Base-by-base conservation (phyloP, 2,888 invertebrate species). In the Stenodera caucasica region DNA sequence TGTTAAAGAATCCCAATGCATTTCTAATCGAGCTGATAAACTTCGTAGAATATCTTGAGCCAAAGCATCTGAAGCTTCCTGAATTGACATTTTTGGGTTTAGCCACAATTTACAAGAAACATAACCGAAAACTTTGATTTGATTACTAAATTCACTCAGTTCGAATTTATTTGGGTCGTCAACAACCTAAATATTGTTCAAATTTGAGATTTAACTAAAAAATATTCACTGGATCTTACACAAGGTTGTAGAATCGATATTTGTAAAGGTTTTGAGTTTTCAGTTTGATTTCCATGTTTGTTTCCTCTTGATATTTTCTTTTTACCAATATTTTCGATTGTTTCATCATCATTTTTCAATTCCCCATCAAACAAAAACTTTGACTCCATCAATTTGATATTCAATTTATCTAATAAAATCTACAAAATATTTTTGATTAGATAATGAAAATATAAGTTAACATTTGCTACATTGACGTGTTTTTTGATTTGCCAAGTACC, bases 1-100 rank as follows among this genome's bases (percentile, higher is more conserved):
- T 69, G 94, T 91, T 56, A 96, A 82, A 58, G 95, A 95, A 80
- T 96, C 96, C 84, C 94, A 95, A 76, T 96, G 93, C 85, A 96
- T 91, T 72, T 94, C 94, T 75, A 96, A 87, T 64, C 96, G 84
- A 11, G 94, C 89, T 11, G 90, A 87, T 59, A 96, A 81, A 56
- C 96, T 96, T 60, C 96, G 84, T 65, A 95, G 83, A 23, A 96
- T 87, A 75, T 97, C 96, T 76, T 91, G 88, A 74, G 90, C 90
- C 11, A 96, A 84, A 21, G 91, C 91, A 67, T 81, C 80, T 23
- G 88, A 85, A 0, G 90, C 90, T 75, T 91, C 90, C 52, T 82
- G 82, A 29, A 94, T 85, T 2, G 88, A 89, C 3, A 90, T 88
- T 75, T 90, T 90, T 11, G 89, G 86, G 76, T 90, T 89, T 68